Base-by-base conservation (phyloP, 2,797 vertebrate genomes). In the Typhlichthys subterraneus region DNA sequence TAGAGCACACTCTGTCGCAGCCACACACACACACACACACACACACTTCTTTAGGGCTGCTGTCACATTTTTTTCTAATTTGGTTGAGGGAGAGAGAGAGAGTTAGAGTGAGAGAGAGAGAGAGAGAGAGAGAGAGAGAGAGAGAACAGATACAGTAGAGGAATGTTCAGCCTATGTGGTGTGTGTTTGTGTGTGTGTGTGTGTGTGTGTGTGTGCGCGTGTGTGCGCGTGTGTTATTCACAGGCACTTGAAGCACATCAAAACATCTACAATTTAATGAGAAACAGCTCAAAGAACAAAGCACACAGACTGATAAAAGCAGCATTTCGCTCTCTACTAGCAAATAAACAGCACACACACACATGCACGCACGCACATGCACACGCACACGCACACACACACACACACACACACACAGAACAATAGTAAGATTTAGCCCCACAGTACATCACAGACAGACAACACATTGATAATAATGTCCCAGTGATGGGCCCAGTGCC, bases 211-310 rank as follows among this genome's bases (percentile, higher is more conserved):
- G 66, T n/a, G 42, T 63, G 55, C 55, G 45, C 60, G 65, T 55
- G 59, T 29, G 62, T 17, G 23, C 45, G 33, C 75, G 57, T 75
- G 23, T 67, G 8, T 45, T 33, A 0, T 76, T 83, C 54, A 73
- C 72, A 82, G 66, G 67, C 67, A 65, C 69, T 77, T 79, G 50
- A 81, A 80, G 52, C 69, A 88, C 80, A 89, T 86, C 80, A 88
- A 87, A 87, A 84, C 58, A 55, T 80, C 75, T 17, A 19, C 77
- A 59, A 59, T 15, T 55, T 85, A 83, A 86, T 88, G 82, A 81
- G 81, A 89, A 88, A 77, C 84, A 85, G 82, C 68, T 73, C 57
- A 63, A 47, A 49, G 53, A 79, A 71, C 73, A 72, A 68, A 84
- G 14, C 4, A 14, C 19, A 23, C 19, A 23, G 75, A 74, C 70